Conservation (phyloP, 2,797 vertebrate species). For the Helicolenus hilgendorfi region DNA sequence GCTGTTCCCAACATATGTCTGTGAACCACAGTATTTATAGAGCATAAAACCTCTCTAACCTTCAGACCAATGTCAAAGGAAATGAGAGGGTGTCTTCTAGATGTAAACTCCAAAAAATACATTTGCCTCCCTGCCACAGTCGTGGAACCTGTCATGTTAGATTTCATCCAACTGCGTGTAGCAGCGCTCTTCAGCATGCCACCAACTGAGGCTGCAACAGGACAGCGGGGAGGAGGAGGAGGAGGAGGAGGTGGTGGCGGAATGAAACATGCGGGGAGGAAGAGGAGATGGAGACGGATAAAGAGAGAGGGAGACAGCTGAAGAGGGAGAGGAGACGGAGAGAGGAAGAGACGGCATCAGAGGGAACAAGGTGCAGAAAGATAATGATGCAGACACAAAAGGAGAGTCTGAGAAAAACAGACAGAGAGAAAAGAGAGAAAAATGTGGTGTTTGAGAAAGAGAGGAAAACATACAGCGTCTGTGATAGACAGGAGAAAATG, state of each 20-base stretch:
- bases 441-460: conserved; percentile 20
- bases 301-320: background rate
- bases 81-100: conserved; percentile 55
- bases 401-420: conserved; percentile 25
- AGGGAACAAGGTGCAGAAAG: conserved; percentile 40
- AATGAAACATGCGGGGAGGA: conserved; percentile 53
- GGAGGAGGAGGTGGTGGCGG: conserved; percentile 3
- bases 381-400: conserved; percentile 56
- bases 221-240: conserved; percentile 32
- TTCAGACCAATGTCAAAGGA: conserved; percentile 45
- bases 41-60: conserved; percentile 42
- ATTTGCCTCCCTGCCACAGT: conserved; percentile 60
- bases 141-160: conserved; percentile 80
- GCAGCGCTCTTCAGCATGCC: conserved; percentile 61
- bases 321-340: background rate
- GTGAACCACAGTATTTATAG: conserved; percentile 35
- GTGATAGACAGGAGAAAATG: conserved; percentile 15
- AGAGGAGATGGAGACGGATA: conserved; percentile 30
- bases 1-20: conserved; percentile 30
- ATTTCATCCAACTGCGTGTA: conserved; percentile 58
- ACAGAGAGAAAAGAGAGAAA: background rate
- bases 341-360: conserved; percentile 7
- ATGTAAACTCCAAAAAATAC: conserved; percentile 68
- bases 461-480: conserved; percentile 12
- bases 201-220: conserved; percentile 59